Evolutionary conservation across 2,888 invertebrate genomes (phyloP).

Genomic region (Drosophila prolongata): DNA sequence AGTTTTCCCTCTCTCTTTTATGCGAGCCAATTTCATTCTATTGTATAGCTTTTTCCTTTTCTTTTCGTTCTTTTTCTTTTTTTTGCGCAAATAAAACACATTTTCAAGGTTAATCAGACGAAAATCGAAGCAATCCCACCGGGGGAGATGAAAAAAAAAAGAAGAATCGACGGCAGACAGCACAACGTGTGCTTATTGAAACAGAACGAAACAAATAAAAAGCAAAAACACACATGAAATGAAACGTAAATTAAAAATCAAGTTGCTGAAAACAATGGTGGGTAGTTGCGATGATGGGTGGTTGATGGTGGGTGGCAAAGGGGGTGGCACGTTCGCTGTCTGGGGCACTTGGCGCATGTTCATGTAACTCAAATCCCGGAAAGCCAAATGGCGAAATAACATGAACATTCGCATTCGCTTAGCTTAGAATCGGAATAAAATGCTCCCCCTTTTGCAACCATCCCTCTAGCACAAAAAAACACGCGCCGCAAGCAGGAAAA

Average conservation of each 20-base stretch:
- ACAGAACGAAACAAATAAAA: conserved; percentile 33
- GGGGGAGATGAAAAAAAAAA: not conserved
- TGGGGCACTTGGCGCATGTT: conserved; percentile 61
- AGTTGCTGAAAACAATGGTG: conserved; percentile 10
- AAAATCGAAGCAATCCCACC: conserved; percentile 3
- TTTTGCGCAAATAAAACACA: conserved; percentile 45
- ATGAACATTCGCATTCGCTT: conserved; percentile 58
- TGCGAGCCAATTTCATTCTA: not conserved
- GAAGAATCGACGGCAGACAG: conserved; percentile 19
- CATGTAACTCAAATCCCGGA: conserved; percentile 76
- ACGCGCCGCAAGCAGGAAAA: conserved; percentile 29
- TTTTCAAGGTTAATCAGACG: conserved; percentile 71
- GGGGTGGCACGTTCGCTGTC: conserved; percentile 56
- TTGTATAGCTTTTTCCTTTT: not conserved
- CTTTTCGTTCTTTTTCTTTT: conserved; percentile 34
- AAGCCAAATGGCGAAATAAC: conserved; percentile 69
- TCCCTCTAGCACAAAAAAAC: conserved; percentile 9
- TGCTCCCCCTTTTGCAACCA: not conserved
- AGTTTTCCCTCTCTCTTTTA: conserved; percentile 4
- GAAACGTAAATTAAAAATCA: conserved; percentile 55
- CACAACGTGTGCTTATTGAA: conserved; percentile 49
- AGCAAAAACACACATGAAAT: conserved; percentile 28
- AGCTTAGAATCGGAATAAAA: conserved; percentile 33
- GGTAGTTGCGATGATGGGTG: not conserved
- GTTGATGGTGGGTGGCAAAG: not conserved